Base-by-base conservation (phyloP, 2,113 vertebrate genomes). In the Tonatia bakeri region DNA sequence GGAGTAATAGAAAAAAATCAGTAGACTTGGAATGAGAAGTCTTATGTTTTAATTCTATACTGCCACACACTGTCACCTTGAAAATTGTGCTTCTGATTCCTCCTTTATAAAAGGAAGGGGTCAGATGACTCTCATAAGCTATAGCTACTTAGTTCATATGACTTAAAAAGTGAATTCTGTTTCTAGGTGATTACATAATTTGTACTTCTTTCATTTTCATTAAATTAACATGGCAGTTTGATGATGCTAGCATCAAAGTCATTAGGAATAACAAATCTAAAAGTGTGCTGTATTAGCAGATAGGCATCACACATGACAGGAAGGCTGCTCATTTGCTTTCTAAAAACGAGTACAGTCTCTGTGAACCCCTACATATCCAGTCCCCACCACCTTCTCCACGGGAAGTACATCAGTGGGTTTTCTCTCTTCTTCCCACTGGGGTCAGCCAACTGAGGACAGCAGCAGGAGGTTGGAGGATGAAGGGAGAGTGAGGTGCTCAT, bases 121-220 rank as follows among this genome's bases (percentile, higher is more conserved):
- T 84, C 36, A 92, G 56, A 45, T 47, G 13, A 76, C 40, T 67
- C 14, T 91, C 50, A 70, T 11, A 76, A 84, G 80, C 83, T 80
- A 33, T 56, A 91, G 80, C 28, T 61, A 4, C 61, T 76, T 80
- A 73, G 33, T 87, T 94, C 52, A 79, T 38, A 40, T 47, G 28
- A 70, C 11, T 95, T 90, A 67, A 84, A 81, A 76, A 50, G 19
- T 43, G 52, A 69, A 65, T 50, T 95, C 6, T 88, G 75, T 69
- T 83, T 75, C 59, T 36, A 90, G 40, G n/a, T 80, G 33, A 79
- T 87, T 92, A 79, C 12, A 54, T 91, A 87, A 87, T 75, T 76
- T 69, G 22, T 59, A 20, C 31, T 87, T 79, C 77, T 20, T 94
- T 96, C 17, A 24, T 76, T 92, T 95, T 95, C 50, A 84, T 81